A percentile compares a stretch with the other conserved stretches of the same genome.
phyloP scores from a whole-genome alignment of 2,113 vertebrate genomes.

The Mus pahari region DNA sequence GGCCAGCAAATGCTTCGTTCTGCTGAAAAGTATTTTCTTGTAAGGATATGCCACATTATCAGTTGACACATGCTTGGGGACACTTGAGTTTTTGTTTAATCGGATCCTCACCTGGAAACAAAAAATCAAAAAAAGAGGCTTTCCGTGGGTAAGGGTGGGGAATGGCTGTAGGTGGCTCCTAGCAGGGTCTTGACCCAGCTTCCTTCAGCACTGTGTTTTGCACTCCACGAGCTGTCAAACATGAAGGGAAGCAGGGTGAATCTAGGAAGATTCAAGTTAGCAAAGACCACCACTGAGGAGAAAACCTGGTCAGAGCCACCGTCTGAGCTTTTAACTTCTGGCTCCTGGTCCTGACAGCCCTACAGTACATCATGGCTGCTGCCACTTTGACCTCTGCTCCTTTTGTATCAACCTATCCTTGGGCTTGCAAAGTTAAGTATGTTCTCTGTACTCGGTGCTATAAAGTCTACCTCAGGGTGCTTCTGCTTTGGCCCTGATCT shows the following conservation, averaged over 20 bases:
- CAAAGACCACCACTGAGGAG: not conserved
- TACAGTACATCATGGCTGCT: not conserved
- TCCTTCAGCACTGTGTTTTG: not conserved
- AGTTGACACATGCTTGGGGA: not conserved
- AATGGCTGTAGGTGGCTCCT: not conserved
- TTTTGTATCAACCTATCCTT: not conserved
- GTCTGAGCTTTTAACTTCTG: not conserved
- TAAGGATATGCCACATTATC: not conserved
- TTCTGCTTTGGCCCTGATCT: slow-evolving; percentile 16
- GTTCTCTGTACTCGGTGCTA: not conserved
- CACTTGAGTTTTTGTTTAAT: not conserved
- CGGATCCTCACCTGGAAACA: not conserved
- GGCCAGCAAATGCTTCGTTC: not conserved
- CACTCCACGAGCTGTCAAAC: too few relatives aligned
- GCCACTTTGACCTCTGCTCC: not conserved
- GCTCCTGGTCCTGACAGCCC: not conserved
- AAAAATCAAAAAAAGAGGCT: not conserved
- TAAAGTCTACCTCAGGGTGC: not conserved
- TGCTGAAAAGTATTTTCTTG: not conserved
- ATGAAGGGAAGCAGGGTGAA: not conserved
- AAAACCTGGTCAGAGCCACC: not conserved
- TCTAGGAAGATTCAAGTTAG: not conserved
- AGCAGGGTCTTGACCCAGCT: not conserved
- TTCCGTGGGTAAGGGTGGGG: not conserved
- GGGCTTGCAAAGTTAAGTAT: not conserved